Percentiles rank a stretch among this genome's conserved stretches.
Evolutionary conservation across 2,113 vertebrate genomes (phyloP).

Genomic region (Phocoena phocoena): DNA sequence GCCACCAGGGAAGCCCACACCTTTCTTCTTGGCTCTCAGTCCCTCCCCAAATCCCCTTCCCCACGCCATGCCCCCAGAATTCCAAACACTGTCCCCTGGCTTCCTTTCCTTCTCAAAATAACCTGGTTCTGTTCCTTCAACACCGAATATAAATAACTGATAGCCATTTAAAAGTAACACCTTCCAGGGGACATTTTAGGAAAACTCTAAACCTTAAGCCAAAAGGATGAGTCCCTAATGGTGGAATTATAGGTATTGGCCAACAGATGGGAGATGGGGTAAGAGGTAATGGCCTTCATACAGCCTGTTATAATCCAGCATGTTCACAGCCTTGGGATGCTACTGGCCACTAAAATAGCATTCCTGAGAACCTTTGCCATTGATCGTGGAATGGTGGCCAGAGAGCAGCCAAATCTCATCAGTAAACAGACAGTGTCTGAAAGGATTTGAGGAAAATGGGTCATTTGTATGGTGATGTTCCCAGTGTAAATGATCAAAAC

Average conservation of each 20-base stretch:
- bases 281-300: not conserved
- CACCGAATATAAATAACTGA: not conserved
- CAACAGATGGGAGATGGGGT: not conserved
- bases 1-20: no score
- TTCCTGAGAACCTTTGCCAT: not conserved
- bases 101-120: not conserved
- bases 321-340: not conserved
- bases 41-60: accelerated
- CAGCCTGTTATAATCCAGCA: not conserved
- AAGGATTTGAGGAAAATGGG: not conserved
- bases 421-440: not conserved
- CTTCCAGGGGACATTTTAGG: not conserved
- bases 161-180: not conserved
- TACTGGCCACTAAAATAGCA: not conserved
- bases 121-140: not conserved
- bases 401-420: not conserved
- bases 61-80: not conserved
- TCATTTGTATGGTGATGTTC: not conserved
- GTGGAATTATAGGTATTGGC: not conserved
- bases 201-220: not conserved
- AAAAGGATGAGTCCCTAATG: not conserved
- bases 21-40: not conserved
- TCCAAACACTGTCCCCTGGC: not conserved
- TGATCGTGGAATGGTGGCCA: not conserved
- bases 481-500: not conserved